Evolutionary conservation across 2,113 vertebrate species (phyloP), one percentile per base, ranked within the genome.

Genomic region (Microcebus jonahi): DNA sequence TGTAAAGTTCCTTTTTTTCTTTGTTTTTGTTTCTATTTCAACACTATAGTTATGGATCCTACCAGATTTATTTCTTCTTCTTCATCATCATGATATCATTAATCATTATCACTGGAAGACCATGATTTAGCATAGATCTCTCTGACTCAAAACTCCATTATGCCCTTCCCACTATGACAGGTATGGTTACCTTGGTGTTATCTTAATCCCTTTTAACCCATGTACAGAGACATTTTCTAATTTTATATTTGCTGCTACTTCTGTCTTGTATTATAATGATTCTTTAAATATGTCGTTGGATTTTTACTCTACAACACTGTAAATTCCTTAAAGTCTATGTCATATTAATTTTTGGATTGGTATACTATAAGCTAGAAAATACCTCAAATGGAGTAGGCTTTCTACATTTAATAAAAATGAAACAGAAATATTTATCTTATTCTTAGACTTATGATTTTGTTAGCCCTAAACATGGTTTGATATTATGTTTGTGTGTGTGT

Each of bases 391-490:
- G 48, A 57, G 9, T 25, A 89, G 3, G 0, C 0, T 92, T 6
- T 94, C 17, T 75, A 6, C 59, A 55, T 75, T 90, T 85, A 84
- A n/a, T 96, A 94, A 83, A 71, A 76, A 61, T 53, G 14, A 76
- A 34, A 88, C 6, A 61, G 0, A 0, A 53, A 12, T 57, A 36
- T 34, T 23, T 39, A 70, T 68, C 8, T 87, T 50, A 48, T 53
- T 91, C 10, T 87, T 50, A 36, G 21, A 12, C 11, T 53, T 65
- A 36, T 25, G 20, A 50, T 70, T 73, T 90, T 75, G 12, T 23
- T 68, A 45, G 1, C 0, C 3, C 5, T 91, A 36, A 85, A 61
- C 42, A 89, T 25, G 70, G 4, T 48, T 88, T 96, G n/a, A 65
- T 31, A 77, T 42, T 79, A 29, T 88, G 2, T 18, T 39, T 48